phyloP scores from a whole-genome alignment of 2,797 vertebrate genomes.

The Garrulus glandarius region DNA sequence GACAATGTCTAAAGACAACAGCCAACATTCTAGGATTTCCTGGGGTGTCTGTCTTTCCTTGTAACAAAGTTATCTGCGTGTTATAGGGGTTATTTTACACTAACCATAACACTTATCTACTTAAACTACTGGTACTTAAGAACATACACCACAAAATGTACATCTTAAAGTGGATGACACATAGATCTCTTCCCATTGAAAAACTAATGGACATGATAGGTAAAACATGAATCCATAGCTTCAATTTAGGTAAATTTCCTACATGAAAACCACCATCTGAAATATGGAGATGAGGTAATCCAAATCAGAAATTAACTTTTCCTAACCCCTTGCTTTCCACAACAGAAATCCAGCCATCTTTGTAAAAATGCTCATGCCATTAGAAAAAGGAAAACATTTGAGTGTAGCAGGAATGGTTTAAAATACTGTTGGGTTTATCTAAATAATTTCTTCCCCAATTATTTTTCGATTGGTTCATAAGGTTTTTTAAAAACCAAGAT shows the following conservation, averaged over 20 bases:
- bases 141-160: neutral
- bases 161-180: neutral
- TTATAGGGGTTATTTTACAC: neutral
- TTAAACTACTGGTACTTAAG: neutral
- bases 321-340: neutral
- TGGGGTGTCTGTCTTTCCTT: neutral
- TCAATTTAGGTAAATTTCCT: neutral
- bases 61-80: neutral
- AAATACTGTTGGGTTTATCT: neutral
- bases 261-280: neutral
- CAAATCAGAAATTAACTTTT: neutral
- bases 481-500: neutral
- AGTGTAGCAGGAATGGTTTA: neutral
- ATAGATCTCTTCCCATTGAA: neutral
- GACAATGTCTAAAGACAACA: neutral
- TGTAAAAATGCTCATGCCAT: neutral
- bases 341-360: neutral
- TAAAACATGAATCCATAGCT: neutral
- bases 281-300: neutral
- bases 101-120: neutral
- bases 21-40: neutral
- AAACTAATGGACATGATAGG: neutral
- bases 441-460: neutral
- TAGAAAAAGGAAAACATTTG: neutral
- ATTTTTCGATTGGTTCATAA: neutral